Evolutionary conservation across 2,113 vertebrate species (phyloP), one percentile per base, ranked within the genome.

Genomic region (Bos indicus): DNA sequence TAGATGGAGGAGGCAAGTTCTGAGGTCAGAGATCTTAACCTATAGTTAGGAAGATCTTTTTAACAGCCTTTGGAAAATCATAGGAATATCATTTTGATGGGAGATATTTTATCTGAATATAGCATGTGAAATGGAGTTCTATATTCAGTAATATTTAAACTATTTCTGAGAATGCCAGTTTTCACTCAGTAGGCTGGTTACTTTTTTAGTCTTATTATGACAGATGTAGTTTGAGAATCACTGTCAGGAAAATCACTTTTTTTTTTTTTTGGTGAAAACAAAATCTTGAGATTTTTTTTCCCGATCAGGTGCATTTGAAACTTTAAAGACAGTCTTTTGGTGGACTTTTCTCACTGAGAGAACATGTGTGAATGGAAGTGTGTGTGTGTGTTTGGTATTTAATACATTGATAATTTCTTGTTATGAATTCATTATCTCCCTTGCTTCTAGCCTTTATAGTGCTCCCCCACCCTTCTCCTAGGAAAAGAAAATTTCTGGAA

Each of bases 151-250:
- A 97, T 98, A 97, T 98, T 98, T 98, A 97, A 98, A 96, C 97
- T 96, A 91, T 98, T 98, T 98, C 94, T 96, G 96, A 96, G 97
- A 98, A 96, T 98, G 97, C 89, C 98, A 98, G 92, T 98, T 98
- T 98, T 98, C 96, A 94, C 98, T 98, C 98, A 98, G 98, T 98
- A 98, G 97, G 85, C 95, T 98, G 97, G 92, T 98, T 98, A 94
- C 97, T 95, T 98, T 99, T 99, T 98, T 94, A 98, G 98, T 96
- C 96, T 88, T 98, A 85, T 98, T 98, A 91, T 98, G 98, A 98
- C 98, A 98, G 97, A 97, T 98, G 98, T 97, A 98, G 94, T 95
- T 98, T 97, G 97, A 98, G 95, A 98, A 97, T 98, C 97, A 90
- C 19, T 64, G 90, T 98, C 98, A 98, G 97, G 97, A 97, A 97